Evolutionary conservation across 30 jellyfish, hydroid and myxozoan genomes (phyloP).

Genomic region (Cassiopea xamachana): DNA sequence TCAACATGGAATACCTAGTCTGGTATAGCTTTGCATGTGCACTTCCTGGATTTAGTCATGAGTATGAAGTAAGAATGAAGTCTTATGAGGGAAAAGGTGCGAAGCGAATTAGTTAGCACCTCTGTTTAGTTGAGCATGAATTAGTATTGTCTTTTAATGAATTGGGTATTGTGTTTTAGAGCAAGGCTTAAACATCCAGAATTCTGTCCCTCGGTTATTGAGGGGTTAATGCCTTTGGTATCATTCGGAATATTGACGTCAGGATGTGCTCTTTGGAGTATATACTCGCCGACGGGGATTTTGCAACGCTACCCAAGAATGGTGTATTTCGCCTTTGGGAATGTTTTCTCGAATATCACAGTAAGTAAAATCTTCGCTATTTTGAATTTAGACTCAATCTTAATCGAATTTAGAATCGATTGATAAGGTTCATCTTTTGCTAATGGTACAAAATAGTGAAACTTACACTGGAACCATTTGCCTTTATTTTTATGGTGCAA

Average conservation of each 20-base stretch:
- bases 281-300: constrained; percentile 59
- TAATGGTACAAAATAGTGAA: too few species aligned
- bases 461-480: too few species aligned
- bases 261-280: constrained; percentile 57
- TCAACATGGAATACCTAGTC: too few species aligned
- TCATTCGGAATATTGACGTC: constrained; percentile 31
- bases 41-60: too few species aligned
- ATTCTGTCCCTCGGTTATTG: constrained; percentile 65
- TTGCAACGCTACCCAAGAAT: constrained; percentile 58
- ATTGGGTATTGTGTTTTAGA: constrained; percentile 25
- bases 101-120: background rate
- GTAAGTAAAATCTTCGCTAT: constrained; percentile 44
- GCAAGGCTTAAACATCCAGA: constrained; percentile 81
- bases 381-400: background rate
- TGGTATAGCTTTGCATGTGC: too few species aligned
- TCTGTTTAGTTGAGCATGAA: background rate
- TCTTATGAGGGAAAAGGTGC: too few species aligned
- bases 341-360: constrained; percentile 78
- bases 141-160: too few species aligned
- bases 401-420: too few species aligned
- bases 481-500: too few species aligned
- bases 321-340: constrained; percentile 74
- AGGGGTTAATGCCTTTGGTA: constrained; percentile 90
- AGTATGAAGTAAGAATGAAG: too few species aligned
- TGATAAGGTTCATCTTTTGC: too few species aligned